Percentiles rank a stretch among this genome's conserved stretches.
Conservation (phyloP, 2,797 vertebrate species). For the Rousettus madagascariensis region DNA sequence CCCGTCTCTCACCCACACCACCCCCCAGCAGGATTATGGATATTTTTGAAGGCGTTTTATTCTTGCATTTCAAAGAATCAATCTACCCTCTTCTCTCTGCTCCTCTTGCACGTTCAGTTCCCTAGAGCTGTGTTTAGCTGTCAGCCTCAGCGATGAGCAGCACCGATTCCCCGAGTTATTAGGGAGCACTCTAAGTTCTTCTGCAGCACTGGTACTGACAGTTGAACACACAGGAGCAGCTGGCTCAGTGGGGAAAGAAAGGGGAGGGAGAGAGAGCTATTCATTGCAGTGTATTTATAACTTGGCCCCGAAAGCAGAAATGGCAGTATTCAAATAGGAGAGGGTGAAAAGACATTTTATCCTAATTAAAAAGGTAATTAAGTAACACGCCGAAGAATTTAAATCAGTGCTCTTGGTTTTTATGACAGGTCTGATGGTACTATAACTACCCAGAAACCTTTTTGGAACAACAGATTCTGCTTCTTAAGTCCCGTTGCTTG, state of each 20-base stretch:
- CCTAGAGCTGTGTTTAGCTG: constrained; percentile 66
- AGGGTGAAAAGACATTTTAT: constrained; percentile 73
- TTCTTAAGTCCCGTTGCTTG: constrained; percentile 44
- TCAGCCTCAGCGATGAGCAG: constrained; percentile 44
- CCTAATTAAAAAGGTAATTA: constrained; percentile 81
- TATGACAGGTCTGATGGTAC: constrained; percentile 67
- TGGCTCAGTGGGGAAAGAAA: constrained; percentile 56
- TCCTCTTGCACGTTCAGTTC: constrained; percentile 62
- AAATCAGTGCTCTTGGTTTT: constrained; percentile 73
- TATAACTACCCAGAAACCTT: constrained; percentile 65
- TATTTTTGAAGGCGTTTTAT: constrained; percentile 24
- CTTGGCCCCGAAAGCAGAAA: constrained; percentile 70
- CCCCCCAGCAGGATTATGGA: background rate
- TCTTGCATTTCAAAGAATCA: constrained; percentile 42
- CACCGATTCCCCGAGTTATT: constrained; percentile 57
- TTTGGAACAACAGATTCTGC: constrained; percentile 58
- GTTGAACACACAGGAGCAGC: constrained; percentile 59
- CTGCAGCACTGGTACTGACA: constrained; percentile 61
- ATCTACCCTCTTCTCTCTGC: background rate
- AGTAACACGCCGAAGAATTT: constrained; percentile 71
- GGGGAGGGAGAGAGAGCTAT: constrained; percentile 31
- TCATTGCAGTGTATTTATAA: constrained; percentile 78
- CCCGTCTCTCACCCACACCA: background rate
- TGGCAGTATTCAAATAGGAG: constrained; percentile 65
- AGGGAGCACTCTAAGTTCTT: constrained; percentile 62